A percentile compares a stretch with the other conserved stretches of the same genome.
Conservation (phyloP, 2,888 invertebrate genomes). For the Hydraecia micacea region DNA sequence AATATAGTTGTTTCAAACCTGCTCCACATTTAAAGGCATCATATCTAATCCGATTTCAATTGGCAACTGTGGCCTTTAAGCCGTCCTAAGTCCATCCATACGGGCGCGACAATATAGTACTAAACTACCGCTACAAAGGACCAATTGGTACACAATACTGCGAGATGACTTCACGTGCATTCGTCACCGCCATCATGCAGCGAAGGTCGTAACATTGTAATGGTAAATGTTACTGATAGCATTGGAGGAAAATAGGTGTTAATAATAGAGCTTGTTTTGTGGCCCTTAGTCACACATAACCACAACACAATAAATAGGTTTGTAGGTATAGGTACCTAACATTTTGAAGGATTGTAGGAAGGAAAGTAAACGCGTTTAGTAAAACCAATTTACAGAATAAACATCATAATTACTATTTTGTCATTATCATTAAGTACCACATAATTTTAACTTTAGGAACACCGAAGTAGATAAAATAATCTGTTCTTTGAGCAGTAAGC, state of each 20-base stretch:
- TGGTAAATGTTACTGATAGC: constrained; percentile 37
- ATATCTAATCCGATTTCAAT: constrained; percentile 14
- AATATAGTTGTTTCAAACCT: neutral
- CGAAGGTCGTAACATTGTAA: constrained; percentile 54
- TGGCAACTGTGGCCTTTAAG: constrained; percentile 31
- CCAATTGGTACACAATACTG: constrained; percentile 58
- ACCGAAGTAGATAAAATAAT: neutral
- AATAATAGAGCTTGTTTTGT: constrained; percentile 27
- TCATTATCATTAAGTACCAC: neutral
- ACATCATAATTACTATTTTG: neutral
- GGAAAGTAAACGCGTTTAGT: neutral
- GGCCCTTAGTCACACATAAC: constrained; percentile 29
- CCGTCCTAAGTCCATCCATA: neutral
- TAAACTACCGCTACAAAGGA: constrained; percentile 56
- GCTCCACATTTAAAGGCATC: constrained; percentile 23
- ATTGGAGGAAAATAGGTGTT: constrained; percentile 34
- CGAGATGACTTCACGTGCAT: constrained; percentile 59
- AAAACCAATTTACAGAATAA: neutral
- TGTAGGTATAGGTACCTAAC: neutral
- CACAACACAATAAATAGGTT: neutral
- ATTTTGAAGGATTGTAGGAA: neutral
- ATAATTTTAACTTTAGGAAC: neutral
- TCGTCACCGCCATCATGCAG: constrained; percentile 55
- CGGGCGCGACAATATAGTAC: constrained; percentile 48
- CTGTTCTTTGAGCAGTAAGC: neutral